A percentile compares a stretch with the other conserved stretches of the same genome.
Conservation (phyloP, 2,888 invertebrate genomes). For the Ophioninae sp. region DNA sequence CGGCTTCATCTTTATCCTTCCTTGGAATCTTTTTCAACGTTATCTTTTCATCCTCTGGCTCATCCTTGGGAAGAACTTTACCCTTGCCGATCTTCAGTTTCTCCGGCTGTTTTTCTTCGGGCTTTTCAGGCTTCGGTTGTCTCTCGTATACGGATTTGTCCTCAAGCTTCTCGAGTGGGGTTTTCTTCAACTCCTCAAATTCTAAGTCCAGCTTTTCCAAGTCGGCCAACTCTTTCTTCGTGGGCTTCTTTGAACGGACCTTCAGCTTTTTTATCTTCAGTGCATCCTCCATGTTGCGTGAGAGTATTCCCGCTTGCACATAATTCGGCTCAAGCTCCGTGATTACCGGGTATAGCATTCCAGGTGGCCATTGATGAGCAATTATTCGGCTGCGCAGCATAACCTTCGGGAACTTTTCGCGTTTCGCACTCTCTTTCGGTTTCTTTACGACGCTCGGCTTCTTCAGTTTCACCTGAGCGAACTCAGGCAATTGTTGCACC, state of each 20-base stretch:
- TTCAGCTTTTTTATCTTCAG: constrained; percentile 80
- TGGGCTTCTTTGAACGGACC: constrained; percentile 79
- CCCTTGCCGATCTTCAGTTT: constrained; percentile 82
- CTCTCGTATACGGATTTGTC: constrained; percentile 75
- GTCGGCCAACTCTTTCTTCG: constrained; percentile 78
- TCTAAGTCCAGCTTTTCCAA: constrained; percentile 81
- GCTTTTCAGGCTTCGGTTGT: constrained; percentile 81
- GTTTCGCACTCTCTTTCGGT: constrained; percentile 76
- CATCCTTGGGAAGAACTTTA: constrained; percentile 80
- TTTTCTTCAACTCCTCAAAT: constrained; percentile 79
- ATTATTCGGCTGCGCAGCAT: constrained; percentile 81
- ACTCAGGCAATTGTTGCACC: constrained; percentile 82
- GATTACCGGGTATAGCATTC: constrained; percentile 76
- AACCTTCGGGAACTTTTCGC: constrained; percentile 80
- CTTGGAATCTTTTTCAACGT: constrained; percentile 82
- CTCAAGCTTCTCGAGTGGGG: constrained; percentile 80
- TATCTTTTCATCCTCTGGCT: constrained; percentile 71
- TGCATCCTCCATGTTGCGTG: constrained; percentile 82
- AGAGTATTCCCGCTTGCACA: constrained; percentile 81
- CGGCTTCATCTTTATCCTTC: constrained; percentile 77
- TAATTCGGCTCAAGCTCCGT: constrained; percentile 79
- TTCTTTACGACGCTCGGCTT: constrained; percentile 80
- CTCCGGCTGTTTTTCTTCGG: constrained; percentile 80
- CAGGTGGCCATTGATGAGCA: constrained; percentile 81
- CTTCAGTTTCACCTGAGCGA: constrained; percentile 86